Base-by-base conservation (phyloP, 2,888 invertebrate species). In the Chrysolina haemoptera region DNA sequence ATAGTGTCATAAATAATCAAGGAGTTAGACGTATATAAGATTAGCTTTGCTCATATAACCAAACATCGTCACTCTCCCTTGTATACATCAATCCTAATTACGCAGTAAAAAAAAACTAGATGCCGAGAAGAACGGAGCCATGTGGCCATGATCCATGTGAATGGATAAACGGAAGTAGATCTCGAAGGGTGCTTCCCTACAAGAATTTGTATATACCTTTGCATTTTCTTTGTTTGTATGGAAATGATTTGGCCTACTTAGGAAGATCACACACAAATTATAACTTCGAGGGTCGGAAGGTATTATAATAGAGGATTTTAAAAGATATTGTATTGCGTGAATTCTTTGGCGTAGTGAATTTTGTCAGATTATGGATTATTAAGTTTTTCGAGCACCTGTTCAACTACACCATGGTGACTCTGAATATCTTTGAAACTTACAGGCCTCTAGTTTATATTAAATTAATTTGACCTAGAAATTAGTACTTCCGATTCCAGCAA, bases 191-290 rank as follows among this genome's bases (percentile, higher is more conserved):
- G 35, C 40, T 27, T 20, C 70, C 70, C 43, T 53, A 27, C 48
- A 12, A 43, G 50, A 64, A 43, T 41, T 35, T 70, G 35, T 59
- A n/a, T 35, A 64, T 64, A 55, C 64, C 66, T 71, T 16, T n/a
- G 22, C 70, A 18, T 66, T 70, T 70, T 65, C 70, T 71, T 71
- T 71, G 70, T 71, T 65, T 46, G 70, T 59, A 71, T 71, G 70
- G 53, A 64, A 71, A 71, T 71, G 41, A 59, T 65, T 71, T 71
- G 70, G 65, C 70, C 70, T 65, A 71, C 27, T 71, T 71, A 16
- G 0, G 40, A n/a, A 46, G 43, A 59, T 59, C 59, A 27, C 59
- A 35, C 46, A 48, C 22, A 46, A 46, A 11, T 65, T 65, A 48
- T 16, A 8, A 46, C n/a, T 22, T 65, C 43, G 11, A 46, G 43